Conservation (phyloP, 2,797 vertebrate species). For the Nyctibius grandis region DNA sequence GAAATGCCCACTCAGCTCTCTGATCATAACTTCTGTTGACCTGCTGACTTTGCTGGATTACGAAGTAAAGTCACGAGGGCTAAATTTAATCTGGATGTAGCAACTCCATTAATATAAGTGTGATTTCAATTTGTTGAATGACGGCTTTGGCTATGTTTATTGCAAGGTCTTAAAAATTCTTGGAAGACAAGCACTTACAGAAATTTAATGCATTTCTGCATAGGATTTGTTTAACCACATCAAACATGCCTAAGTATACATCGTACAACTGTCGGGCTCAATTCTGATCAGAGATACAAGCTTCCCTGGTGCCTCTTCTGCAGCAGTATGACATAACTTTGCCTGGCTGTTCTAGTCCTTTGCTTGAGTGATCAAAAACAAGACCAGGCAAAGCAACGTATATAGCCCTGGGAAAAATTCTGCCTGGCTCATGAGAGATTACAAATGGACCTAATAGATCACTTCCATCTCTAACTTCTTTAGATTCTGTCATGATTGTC, state of each 20-base stretch:
- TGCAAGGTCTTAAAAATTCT: constrained; percentile 63
- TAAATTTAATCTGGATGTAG: constrained; percentile 52
- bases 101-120: constrained; percentile 33
- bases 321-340: constrained; percentile 17
- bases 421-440: background rate
- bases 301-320: background rate
- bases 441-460: constrained; percentile 22
- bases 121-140: constrained; percentile 64
- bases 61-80: constrained; percentile 36
- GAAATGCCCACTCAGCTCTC: constrained; percentile 11
- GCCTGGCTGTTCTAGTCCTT: constrained; percentile 3
- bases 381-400: constrained; percentile 17
- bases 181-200: constrained; percentile 47
- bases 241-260: constrained; percentile 11
- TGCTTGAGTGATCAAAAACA: constrained; percentile 48
- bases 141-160: constrained; percentile 61
- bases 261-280: background rate
- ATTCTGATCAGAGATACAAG: constrained; percentile 21
- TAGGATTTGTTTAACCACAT: constrained; percentile 51
- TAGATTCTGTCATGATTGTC: background rate
- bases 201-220: constrained; percentile 57
- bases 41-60: constrained; percentile 36
- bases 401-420: constrained; percentile 18
- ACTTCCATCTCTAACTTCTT: constrained; percentile 10
- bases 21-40: constrained; percentile 3